Conservation (phyloP, 1,140 invertebrate species). For the Littorina saxatilis region DNA sequence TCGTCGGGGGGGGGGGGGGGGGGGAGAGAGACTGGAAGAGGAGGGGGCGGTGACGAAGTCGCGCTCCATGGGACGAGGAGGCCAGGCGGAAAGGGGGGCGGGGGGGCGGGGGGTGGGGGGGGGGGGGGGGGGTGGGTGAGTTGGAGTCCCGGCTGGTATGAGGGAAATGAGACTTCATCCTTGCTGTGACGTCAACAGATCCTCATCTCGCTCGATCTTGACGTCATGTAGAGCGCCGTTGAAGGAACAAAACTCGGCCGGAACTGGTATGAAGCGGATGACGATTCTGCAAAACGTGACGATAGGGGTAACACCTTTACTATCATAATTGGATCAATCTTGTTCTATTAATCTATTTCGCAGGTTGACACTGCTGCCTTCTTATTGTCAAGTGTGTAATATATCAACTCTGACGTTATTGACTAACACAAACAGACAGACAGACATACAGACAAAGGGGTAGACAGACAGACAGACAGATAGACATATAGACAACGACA, state of each 20-base stretch:
- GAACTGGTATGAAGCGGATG: constrained; percentile 16
- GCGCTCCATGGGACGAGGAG: background rate
- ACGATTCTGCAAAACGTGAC: constrained; percentile 5
- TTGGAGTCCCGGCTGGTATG: background rate
- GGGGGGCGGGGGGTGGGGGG: background rate
- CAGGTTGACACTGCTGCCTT: background rate
- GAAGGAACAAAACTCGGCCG: constrained; percentile 22
- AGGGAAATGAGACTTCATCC: background rate
- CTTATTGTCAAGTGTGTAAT: background rate
- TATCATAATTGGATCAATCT: too few species aligned
- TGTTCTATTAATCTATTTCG: background rate
- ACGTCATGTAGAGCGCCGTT: constrained; percentile 26
- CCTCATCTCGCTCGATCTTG: constrained; percentile 17
- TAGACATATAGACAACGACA: too few species aligned
- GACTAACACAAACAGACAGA: too few species aligned
- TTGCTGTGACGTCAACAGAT: background rate
- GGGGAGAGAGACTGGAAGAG: too few species aligned
- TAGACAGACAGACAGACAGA: too few species aligned
- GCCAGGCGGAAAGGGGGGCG: background rate
- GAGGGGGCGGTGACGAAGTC: too few species aligned
- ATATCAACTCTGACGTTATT: too few species aligned
- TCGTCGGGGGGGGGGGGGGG: too few species aligned
- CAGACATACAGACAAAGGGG: too few species aligned
- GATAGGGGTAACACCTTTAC: background rate
- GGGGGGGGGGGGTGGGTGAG: background rate